Percentiles rank a stretch among this genome's conserved stretches.
phyloP scores from a whole-genome alignment of 2,797 vertebrate species.

The Parauchenoglanis ngamensis region DNA sequence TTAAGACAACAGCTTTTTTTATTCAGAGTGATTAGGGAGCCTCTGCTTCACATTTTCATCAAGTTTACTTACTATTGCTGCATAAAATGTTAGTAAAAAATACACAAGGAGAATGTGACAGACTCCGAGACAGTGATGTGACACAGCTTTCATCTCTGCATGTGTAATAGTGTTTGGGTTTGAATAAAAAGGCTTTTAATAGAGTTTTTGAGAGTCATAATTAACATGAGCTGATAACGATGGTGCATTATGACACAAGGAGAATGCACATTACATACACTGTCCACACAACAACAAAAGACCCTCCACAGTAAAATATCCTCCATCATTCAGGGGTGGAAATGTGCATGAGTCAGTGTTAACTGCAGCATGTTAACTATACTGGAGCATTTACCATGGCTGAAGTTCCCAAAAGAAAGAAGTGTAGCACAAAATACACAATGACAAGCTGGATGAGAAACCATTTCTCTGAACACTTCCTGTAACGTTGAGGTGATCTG shows the following conservation, averaged over 20 bases:
- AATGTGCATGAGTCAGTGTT: constrained; percentile 18
- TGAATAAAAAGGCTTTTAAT: constrained; percentile 64
- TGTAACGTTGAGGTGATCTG: constrained; percentile 22
- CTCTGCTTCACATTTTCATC: constrained; percentile 23
- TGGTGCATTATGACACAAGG: constrained; percentile 51
- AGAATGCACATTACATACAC: constrained; percentile 55
- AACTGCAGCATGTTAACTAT: constrained; percentile 25
- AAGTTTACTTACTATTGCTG: neutral
- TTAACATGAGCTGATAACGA: constrained; percentile 59
- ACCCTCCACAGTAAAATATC: constrained; percentile 40
- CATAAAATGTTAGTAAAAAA: constrained; percentile 37
- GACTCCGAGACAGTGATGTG: constrained; percentile 8
- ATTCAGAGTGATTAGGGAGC: constrained; percentile 37
- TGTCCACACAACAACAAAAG: constrained; percentile 47
- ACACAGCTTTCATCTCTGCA: constrained; percentile 11
- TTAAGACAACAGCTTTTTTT: constrained; percentile 38
- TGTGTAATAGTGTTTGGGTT: constrained; percentile 21
- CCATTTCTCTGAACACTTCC: constrained; percentile 14
- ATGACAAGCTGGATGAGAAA: constrained; percentile 5
- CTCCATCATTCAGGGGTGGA: constrained; percentile 11
- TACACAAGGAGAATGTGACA: constrained; percentile 43
- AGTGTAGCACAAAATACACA: constrained; percentile 1
- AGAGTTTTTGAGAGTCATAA: constrained; percentile 58
- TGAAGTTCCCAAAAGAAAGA: constrained; percentile 17
- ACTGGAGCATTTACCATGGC: neutral